Conservation (phyloP, 2,113 vertebrate genomes). For the Cinclus cinclus region DNA sequence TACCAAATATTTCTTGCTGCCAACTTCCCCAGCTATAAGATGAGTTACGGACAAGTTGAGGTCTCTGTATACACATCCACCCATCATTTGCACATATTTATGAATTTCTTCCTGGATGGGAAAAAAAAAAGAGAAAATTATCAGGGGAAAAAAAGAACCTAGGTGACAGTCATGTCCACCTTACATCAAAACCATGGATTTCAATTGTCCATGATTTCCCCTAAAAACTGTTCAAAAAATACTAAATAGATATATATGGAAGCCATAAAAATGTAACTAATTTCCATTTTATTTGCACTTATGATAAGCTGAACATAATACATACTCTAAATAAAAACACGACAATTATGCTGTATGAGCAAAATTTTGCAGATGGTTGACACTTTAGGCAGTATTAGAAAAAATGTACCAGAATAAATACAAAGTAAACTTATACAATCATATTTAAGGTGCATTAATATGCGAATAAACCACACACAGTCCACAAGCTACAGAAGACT, state of each 20-base stretch:
- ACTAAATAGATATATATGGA: not conserved
- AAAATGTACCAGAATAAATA: not conserved
- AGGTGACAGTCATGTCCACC: not conserved
- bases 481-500: not conserved
- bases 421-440: not conserved
- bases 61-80: conserved; percentile 87
- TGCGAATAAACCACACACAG: not conserved
- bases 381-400: not conserved
- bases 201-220: not conserved
- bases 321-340: not conserved
- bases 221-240: not conserved
- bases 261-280: not conserved
- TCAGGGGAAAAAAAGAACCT: not conserved
- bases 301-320: not conserved
- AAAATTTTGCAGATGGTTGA: not conserved
- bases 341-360: rapidly evolving
- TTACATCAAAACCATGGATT: not conserved
- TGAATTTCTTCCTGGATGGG: conserved; percentile 87
- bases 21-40: conserved; percentile 95
- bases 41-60: conserved; percentile 92
- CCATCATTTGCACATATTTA: conserved; percentile 92
- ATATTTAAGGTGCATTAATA: not conserved
- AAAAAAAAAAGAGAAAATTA: not conserved
- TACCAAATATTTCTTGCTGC: conserved; percentile 97
- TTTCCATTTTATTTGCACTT: not conserved